Evolutionary conservation across 2,113 vertebrate genomes (phyloP).

Genomic region (Ovis canadensis): DNA sequence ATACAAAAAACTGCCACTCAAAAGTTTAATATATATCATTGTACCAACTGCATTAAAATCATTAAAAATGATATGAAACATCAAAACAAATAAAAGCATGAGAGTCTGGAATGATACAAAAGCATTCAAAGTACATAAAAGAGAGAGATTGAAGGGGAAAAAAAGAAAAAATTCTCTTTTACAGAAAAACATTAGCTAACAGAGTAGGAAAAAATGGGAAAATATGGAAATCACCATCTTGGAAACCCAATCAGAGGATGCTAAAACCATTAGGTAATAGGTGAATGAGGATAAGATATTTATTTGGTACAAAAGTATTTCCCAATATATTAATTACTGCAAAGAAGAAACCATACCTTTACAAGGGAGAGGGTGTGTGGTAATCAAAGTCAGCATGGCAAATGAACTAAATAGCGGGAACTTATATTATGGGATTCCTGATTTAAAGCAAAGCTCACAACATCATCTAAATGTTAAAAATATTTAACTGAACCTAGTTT

Average conservation of each 20-base stretch:
- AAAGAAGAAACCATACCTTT: conserved; percentile 9
- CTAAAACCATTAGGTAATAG: neutral
- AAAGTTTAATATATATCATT: neutral
- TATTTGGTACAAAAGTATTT: neutral
- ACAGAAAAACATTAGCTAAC: neutral
- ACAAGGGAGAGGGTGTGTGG: neutral
- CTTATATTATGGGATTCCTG: neutral
- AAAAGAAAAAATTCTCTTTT: neutral
- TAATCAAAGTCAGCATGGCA: neutral
- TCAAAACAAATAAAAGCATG: neutral
- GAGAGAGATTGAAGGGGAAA: neutral
- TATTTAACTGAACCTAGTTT: neutral
- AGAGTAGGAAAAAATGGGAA: neutral
- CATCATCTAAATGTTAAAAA: neutral
- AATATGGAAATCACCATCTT: neutral
- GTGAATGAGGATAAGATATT: neutral
- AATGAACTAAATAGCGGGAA: neutral
- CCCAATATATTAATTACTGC: neutral
- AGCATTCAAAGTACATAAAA: neutral
- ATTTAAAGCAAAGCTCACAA: conserved; percentile 19
- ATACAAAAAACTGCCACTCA: neutral
- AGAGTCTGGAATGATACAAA: neutral
- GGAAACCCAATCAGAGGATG: neutral
- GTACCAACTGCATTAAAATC: neutral
- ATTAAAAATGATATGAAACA: neutral